Base-by-base conservation (phyloP, 2,888 invertebrate genomes). In the Cephus rjabovi region DNA sequence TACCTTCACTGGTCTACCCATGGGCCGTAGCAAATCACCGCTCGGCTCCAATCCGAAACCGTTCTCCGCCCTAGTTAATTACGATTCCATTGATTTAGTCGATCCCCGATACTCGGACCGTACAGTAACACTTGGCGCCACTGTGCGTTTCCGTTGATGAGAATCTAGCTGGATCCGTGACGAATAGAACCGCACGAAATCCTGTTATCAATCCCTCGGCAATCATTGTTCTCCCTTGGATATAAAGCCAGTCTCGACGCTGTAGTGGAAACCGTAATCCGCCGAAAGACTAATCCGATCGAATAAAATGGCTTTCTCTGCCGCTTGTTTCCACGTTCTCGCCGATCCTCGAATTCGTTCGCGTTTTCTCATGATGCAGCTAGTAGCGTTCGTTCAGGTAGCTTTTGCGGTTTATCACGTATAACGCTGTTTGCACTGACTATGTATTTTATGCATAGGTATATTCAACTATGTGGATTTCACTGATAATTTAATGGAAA, bases 71-170 rank as follows among this genome's bases (percentile, higher is more conserved):
- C 79, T 80, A 79, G 85, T 88, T 89, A 89, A 89, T 89, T 89
- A 88, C 88, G 84, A 87, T 88, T 79, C 87, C 84, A 89, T 89
- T 89, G 88, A 89, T 89, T 89, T 86, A 86, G 83, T 82, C 83
- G 81, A 83, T 81, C 83, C 82, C 76, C 78, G 78, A 81, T 82
- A 74, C 76, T 68, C 75, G 31, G 70, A 23, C 56, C 56, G 56
- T 9, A 56, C 9, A 23, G 40, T 40, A 40, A 40, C 40, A 23
- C 56, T 56, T 9, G 56, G 56, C 9, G 15, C 23, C 23, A 23
- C 56, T 56, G 23, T 83, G 78, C 79, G 78, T 82, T 81, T 81
- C 84, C 9, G 81, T 79, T 83, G 83, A 83, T 85, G 85, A 83
- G 84, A 83, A 85, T 81, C 79, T 79, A 78, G 76, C 23, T 68